Conservation (phyloP, 1,140 invertebrate genomes). For the Leptinotarsa defecta region DNA sequence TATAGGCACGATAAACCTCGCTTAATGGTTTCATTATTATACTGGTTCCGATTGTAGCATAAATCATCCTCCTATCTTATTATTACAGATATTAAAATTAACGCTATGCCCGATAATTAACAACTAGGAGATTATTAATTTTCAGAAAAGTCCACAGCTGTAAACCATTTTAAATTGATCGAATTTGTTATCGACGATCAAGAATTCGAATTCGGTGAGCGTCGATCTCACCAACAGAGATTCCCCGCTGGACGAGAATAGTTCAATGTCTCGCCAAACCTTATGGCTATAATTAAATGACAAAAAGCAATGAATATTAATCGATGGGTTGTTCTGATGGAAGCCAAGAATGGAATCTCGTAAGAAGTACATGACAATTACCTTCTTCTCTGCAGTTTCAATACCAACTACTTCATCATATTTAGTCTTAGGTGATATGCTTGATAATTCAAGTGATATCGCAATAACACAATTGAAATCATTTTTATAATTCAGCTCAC, state of each 20-base stretch:
- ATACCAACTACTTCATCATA: neutral
- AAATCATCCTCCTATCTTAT: conserved; percentile 37
- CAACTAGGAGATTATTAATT: conserved; percentile 29
- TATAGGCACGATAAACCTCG: conserved; percentile 38
- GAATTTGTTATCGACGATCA: conserved; percentile 20
- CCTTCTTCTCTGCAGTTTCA: neutral
- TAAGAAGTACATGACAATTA: neutral
- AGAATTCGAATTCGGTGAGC: conserved; percentile 9
- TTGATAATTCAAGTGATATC: no score
- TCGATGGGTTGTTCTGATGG: neutral
- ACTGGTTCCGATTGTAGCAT: conserved; percentile 40
- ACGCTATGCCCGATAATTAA: conserved; percentile 36
- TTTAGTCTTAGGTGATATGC: no score
- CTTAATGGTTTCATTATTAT: conserved; percentile 44
- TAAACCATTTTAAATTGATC: conserved; percentile 26
- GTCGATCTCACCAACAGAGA: neutral
- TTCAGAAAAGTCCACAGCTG: conserved; percentile 24
- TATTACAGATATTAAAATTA: conserved; percentile 42
- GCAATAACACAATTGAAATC: no score
- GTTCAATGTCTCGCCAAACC: conserved; percentile 4
- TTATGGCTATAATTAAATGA: conserved; percentile 10
- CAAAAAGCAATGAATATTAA: conserved; percentile 16
- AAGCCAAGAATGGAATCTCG: neutral
- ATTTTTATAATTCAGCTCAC: no score
- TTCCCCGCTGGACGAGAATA: neutral